Base-by-base conservation (phyloP, 2,888 invertebrate genomes). In the Tachystola acroxantha region DNA sequence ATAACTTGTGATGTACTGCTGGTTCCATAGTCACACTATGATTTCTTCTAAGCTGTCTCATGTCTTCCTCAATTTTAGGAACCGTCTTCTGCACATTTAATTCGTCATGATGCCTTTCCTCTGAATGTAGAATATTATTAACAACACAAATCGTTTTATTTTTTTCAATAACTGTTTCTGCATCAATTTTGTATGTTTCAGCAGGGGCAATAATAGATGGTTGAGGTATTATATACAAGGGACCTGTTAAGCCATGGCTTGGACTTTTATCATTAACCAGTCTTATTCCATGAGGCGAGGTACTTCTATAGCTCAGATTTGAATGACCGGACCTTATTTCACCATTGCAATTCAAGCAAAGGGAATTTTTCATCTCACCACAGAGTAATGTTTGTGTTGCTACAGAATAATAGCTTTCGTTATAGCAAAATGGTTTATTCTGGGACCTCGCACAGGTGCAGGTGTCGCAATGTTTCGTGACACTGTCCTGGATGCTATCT, bases 381-480 rank as follows among this genome's bases (percentile, higher is more conserved):
- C 63, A 72, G 10, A 76, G 39, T 2, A 57, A 39, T 13, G 93
- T 93, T 70, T 93, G 93, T 1, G 91, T 92, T 10, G 91, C 88
- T 14, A 91, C 88, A 19, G 89, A 88, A 53, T 87, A 90, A 67
- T 84, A 88, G 33, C 86, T 73, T 60, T 89, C 71, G 69, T 90
- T 82, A 47, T 87, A 88, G 45, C 85, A 84, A 49, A 88, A 88
- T 7, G 88, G 88, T 56, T 88, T 88, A 34, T 64, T 79, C 47
- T 87, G 84, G 4, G 78, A 57, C 73, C 91, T 79, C 36, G 89
- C 88, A 68, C 95, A 95, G 28, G 91, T 91, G 59, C 95, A 95
- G 1, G 94, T 94, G 57, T 93, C 93, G 75, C 95, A 95, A 64
- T 95, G 95, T 70, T 94, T 94, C 1, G 92, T 89, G 34, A 92